Percentiles rank a stretch among this genome's conserved stretches.
Conservation (phyloP, 2,888 invertebrate species). For the Pollenia angustigena region DNA sequence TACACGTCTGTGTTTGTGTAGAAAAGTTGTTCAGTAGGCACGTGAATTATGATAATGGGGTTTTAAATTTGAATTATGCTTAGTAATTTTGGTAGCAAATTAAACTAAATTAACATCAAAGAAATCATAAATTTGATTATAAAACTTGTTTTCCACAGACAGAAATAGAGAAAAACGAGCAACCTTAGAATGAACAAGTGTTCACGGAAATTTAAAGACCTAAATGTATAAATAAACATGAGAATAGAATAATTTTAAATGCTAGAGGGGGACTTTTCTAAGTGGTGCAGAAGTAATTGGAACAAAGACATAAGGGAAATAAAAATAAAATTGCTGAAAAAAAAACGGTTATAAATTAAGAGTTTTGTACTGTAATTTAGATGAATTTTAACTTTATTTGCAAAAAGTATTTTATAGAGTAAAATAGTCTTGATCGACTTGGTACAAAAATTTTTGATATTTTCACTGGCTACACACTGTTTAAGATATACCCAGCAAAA, state of each 20-base stretch:
- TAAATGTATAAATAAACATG: constrained; percentile 4
- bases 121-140: constrained; percentile 62
- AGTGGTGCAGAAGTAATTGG: neutral
- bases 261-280: neutral
- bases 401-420: too few relatives aligned
- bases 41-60: constrained; percentile 72
- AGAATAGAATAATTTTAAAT: neutral
- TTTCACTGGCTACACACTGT: too few relatives aligned
- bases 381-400: neutral
- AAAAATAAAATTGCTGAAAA: neutral
- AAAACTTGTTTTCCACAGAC: neutral
- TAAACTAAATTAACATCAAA: constrained; percentile 64
- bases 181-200: constrained; percentile 16
- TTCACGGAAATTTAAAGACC: constrained; percentile 6
- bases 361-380: neutral
- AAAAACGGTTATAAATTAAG: neutral
- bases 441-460: too few relatives aligned
- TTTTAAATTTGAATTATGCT: constrained; percentile 68
- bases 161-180: neutral
- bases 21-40: constrained; percentile 36
- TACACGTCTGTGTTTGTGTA: neutral
- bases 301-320: neutral
- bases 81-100: constrained; percentile 53
- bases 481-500: too few relatives aligned
- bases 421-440: too few relatives aligned